Evolutionary conservation across 2,888 invertebrate genomes (phyloP).

Genomic region (Sarcophaga variegata): DNA sequence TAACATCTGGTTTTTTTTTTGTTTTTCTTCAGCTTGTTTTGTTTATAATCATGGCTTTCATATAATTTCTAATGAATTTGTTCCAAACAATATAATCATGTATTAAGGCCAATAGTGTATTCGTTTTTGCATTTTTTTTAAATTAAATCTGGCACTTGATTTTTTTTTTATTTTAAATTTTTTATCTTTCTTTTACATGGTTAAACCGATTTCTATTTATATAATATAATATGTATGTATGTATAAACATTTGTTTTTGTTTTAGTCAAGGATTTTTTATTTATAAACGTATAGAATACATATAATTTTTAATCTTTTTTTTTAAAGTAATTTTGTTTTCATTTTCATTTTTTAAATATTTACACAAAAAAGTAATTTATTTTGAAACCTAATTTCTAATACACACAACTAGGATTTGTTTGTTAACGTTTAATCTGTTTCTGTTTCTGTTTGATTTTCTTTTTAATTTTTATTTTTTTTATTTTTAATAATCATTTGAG

Average conservation of each 20-base stretch:
- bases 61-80: slow-evolving; percentile 45
- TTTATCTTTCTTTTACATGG: slow-evolving; percentile 31
- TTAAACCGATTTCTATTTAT: slow-evolving; percentile 58
- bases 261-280: slow-evolving; percentile 54
- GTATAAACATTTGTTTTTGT: not conserved
- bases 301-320: not conserved
- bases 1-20: slow-evolving; percentile 49
- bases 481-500: slow-evolving; percentile 41
- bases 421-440: slow-evolving; percentile 29
- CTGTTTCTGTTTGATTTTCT: slow-evolving; percentile 16
- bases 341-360: slow-evolving; percentile 64
- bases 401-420: slow-evolving; percentile 63
- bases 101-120: slow-evolving; percentile 57
- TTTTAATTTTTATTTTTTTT: too few species aligned
- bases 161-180: slow-evolving; percentile 41
- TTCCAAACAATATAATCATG: slow-evolving; percentile 32
- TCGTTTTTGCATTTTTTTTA: slow-evolving; percentile 43
- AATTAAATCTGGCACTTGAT: slow-evolving; percentile 66
- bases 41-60: slow-evolving; percentile 65
- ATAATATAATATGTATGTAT: slow-evolving; percentile 8
- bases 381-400: slow-evolving; percentile 65
- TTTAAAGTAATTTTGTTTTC: not conserved
- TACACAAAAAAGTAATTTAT: slow-evolving; percentile 63
- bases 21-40: slow-evolving; percentile 15
- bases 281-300: slow-evolving; percentile 20